Conservation (phyloP, 2,797 vertebrate genomes). For the Lophotriccus pileatus region DNA sequence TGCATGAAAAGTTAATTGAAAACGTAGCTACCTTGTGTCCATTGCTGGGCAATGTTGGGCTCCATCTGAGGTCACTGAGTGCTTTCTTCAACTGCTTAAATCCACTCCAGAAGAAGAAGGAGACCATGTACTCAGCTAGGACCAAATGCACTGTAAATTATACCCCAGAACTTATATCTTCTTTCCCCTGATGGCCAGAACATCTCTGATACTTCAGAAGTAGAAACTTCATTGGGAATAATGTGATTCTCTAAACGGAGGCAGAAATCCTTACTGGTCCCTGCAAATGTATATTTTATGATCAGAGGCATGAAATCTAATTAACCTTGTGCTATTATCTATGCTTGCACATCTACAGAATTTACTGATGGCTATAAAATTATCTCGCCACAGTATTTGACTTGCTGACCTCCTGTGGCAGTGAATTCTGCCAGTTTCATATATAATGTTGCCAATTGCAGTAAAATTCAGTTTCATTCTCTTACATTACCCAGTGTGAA, state of each 20-base stretch:
- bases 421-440: slow-evolving; percentile 21
- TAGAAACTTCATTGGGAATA: not conserved
- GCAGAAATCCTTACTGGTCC: slow-evolving; percentile 20
- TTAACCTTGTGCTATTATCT: slow-evolving; percentile 68
- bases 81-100: not conserved
- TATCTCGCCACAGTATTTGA: slow-evolving; percentile 59
- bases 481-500: not conserved
- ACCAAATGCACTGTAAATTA: not conserved
- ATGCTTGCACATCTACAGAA: slow-evolving; percentile 48
- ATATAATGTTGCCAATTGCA: slow-evolving; percentile 8
- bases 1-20: not conserved
- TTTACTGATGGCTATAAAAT: slow-evolving; percentile 69
- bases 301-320: slow-evolving; percentile 58
- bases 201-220: not conserved
- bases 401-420: slow-evolving; percentile 27
- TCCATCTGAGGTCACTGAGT: not conserved
- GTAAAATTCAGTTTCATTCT: slow-evolving; percentile 3
- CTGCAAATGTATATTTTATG: slow-evolving; percentile 46
- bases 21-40: not conserved
- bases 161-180: not conserved
- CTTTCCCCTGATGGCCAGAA: not conserved
- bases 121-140: not conserved
- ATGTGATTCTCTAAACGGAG: not conserved
- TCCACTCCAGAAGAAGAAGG: not conserved
- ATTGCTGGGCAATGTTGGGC: not conserved